Evolutionary conservation across 2,113 vertebrate genomes (phyloP), one percentile per base, ranked within the genome.

Genomic region (Donacobius atricapilla): DNA sequence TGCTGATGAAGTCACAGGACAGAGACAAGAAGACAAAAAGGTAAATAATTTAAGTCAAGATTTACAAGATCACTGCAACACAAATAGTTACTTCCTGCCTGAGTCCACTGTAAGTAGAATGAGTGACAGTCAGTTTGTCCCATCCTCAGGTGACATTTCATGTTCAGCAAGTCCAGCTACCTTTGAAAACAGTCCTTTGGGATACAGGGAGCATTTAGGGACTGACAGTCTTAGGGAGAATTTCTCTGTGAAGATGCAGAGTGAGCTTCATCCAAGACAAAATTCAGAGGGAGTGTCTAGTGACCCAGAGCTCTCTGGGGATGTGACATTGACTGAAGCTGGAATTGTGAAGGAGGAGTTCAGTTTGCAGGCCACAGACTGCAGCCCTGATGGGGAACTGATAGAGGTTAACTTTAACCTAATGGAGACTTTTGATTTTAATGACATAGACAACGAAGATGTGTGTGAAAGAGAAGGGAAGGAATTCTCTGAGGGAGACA

Each of bases 391-490:
- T 33, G 90, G 96, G 28, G 58, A 90, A 12, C 51, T 97, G 58
- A 79, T 96, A 94, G 95, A 98, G n/a, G 81, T 98, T 48, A 97
- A 90, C 82, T 98, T 98, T 80, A 97, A 97, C 91, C 81, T 98
- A 12, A 37, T 96, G 69, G 96, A 89, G 28, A 76, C 90, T 93
- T 98, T 98, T 96, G 97, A 98, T 94, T 97, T 96, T 65, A 97
- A 70, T 83, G 97, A 97, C 37, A 61, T 72, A 9, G 97, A 96
- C 40, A 87, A 42, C 6, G 65, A 94, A 85, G 93, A 94, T 9
- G 39, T 80, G 40, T 31, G 81, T 69, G 95, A 87, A 81, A 78
- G 48, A 33, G 71, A n/a, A 11, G 58, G 15, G 68, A 35, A 85
- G 65, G 87, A 94, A 37, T 53, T 96, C 54, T 3, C 65, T n/a